Evolutionary conservation across 1,140 invertebrate species (phyloP).

Genomic region (Temnothorax nylanderi): DNA sequence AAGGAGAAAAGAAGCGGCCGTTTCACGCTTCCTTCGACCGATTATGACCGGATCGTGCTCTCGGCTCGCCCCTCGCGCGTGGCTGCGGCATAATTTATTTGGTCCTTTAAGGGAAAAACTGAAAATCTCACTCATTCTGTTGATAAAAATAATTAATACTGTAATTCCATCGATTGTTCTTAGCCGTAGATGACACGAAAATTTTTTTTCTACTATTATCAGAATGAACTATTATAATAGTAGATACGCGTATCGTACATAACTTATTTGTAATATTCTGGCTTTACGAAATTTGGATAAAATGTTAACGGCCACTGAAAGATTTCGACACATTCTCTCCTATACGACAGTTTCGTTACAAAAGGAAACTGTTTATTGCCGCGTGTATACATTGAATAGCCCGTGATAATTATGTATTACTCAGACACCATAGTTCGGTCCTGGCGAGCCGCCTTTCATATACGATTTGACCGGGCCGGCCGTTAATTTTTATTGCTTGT

Average conservation of each 20-base stretch:
- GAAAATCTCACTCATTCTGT: background rate
- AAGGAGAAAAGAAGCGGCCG: constrained; percentile 58
- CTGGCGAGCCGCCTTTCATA: constrained; percentile 74
- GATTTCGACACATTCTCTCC: constrained; percentile 46
- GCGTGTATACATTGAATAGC: constrained; percentile 46
- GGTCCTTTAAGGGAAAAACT: background rate
- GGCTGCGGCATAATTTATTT: background rate
- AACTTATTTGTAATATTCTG: background rate
- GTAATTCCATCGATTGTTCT: background rate
- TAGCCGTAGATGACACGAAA: background rate
- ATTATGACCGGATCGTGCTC: constrained; percentile 1
- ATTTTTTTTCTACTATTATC: background rate
- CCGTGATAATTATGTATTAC: constrained; percentile 73
- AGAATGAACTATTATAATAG: background rate
- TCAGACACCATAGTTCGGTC: constrained; percentile 50
- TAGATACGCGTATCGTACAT: background rate
- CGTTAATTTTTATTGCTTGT: constrained; percentile 76
- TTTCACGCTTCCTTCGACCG: constrained; percentile 35
- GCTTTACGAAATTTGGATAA: background rate
- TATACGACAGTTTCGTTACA: constrained; percentile 22
- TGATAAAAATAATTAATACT: background rate
- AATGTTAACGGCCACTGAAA: background rate
- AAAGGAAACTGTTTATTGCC: constrained; percentile 54
- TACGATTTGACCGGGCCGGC: constrained; percentile 66
- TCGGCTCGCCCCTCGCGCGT: constrained; percentile 16